phyloP scores from a whole-genome alignment of 2,888 invertebrate genomes.

The Tinea pellionella region DNA sequence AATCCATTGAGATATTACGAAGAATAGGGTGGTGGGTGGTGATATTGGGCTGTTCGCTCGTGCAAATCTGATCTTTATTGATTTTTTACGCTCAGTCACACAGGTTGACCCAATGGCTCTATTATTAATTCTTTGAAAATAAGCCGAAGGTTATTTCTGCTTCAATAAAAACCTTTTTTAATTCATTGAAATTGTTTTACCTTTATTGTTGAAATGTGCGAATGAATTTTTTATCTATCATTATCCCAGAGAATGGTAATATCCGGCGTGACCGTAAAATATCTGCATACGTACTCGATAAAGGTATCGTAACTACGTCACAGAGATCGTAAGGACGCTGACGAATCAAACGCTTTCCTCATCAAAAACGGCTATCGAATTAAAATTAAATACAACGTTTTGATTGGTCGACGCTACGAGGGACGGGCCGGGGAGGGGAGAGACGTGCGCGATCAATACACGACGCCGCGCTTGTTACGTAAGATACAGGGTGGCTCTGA shows the following conservation, averaged over 20 bases:
- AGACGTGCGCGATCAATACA: constrained; percentile 41
- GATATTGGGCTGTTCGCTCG: not conserved
- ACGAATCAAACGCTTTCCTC: constrained; percentile 40
- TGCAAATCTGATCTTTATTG: not conserved
- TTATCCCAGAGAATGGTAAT: not conserved
- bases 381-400: constrained; percentile 52
- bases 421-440: constrained; percentile 23
- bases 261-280: not conserved
- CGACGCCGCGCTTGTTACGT: constrained; percentile 42
- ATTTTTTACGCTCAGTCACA: not conserved
- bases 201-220: not conserved
- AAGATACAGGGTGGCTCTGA: constrained; percentile 22
- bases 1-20: not conserved
- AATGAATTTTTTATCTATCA: not conserved
- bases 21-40: not conserved
- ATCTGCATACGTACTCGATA: not conserved
- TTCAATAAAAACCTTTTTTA: not conserved
- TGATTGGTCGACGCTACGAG: constrained; percentile 39
- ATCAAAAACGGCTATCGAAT: constrained; percentile 45
- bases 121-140: not conserved
- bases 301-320: constrained; percentile 6
- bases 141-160: not conserved
- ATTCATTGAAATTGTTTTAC: not conserved
- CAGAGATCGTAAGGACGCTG: constrained; percentile 23
- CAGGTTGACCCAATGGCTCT: not conserved